phyloP scores from a whole-genome alignment of 2,797 vertebrate species.

The Phataginus tricuspis region DNA sequence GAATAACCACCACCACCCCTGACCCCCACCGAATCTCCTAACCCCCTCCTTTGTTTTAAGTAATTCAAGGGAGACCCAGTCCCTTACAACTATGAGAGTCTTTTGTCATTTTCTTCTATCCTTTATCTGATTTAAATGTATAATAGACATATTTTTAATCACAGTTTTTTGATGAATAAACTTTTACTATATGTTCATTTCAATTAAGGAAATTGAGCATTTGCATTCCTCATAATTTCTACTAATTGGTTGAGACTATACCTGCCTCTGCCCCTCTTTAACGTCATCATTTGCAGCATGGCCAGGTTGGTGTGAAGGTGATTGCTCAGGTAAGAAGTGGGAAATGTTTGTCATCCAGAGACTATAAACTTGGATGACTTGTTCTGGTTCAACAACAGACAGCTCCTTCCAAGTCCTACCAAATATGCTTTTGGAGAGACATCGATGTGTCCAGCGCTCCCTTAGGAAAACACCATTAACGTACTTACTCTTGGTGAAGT shows the following conservation, averaged over 20 bases:
- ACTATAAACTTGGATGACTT: too few species aligned
- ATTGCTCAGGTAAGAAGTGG: not conserved
- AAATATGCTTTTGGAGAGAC: not conserved
- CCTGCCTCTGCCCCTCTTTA: fast-evolving
- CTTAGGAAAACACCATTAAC: fast-evolving
- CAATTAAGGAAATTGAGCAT: not conserved
- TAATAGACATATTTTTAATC: not conserved
- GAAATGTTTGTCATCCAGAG: too few species aligned
- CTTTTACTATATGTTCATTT: not conserved
- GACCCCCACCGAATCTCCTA: not conserved
- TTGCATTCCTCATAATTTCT: not conserved
- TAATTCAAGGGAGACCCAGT: not conserved
- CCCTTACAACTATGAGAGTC: not conserved
- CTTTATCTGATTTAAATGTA: not conserved
- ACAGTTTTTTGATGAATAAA: not conserved
- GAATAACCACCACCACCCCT: too few species aligned
- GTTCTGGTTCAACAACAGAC: not conserved
- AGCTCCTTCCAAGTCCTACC: not conserved
- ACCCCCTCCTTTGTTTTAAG: not conserved
- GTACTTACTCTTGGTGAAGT: not conserved
- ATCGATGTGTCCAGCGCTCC: fast-evolving
- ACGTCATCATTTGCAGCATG: not conserved
- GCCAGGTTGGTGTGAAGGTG: too few species aligned
- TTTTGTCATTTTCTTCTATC: not conserved
- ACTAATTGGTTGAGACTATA: not conserved